Conservation (phyloP, 2,888 invertebrate species). For the Deroplatys truncata region DNA sequence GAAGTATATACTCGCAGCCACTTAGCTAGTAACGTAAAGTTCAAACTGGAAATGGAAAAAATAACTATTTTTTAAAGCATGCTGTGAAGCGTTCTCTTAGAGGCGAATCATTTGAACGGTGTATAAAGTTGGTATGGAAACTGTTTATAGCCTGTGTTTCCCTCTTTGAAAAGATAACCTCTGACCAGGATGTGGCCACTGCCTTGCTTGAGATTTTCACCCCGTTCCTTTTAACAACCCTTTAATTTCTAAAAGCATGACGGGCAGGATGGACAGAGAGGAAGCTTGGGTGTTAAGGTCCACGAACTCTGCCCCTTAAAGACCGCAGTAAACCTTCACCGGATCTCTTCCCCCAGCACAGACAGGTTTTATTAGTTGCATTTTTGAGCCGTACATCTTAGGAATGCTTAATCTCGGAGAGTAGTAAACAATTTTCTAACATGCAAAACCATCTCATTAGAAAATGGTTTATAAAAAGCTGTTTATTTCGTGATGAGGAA, state of each 20-base stretch:
- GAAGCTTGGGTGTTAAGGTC: not conserved
- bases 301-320: not conserved
- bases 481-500: no score
- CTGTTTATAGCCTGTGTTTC: not conserved
- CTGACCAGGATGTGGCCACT: not conserved
- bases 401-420: not conserved
- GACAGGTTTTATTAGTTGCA: not conserved
- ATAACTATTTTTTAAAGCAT: not conserved
- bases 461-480: no score
- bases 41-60: no score
- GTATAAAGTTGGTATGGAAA: not conserved
- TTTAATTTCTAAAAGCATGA: not conserved
- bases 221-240: not conserved
- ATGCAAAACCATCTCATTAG: no score
- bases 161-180: not conserved
- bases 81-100: not conserved
- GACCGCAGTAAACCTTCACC: not conserved
- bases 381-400: not conserved
- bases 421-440: no score
- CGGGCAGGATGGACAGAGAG: no score
- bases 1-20: no score
- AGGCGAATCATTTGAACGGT: not conserved
- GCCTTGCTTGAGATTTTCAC: not conserved
- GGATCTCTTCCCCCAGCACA: not conserved
- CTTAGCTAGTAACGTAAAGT: no score